Base-by-base conservation (phyloP, 1,140 invertebrate genomes). In the Glossosoma conforme region DNA sequence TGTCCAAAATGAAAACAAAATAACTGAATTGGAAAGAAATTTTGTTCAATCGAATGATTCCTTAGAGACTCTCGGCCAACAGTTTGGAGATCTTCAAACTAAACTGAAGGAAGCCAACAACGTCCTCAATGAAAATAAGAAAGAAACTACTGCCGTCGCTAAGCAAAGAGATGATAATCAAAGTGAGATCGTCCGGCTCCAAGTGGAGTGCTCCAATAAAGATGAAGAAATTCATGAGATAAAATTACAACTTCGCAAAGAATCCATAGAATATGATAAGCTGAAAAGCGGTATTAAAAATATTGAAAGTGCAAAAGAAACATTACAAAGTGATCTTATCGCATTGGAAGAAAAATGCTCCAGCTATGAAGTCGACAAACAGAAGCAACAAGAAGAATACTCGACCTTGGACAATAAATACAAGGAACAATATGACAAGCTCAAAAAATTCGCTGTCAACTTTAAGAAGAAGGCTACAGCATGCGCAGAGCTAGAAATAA, bases 401-500 rank as follows among this genome's bases (percentile, higher is more conserved):
- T 1, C 35, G 14, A 6, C 18, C 20, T 40, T 52, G 30, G 52
- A 47, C 37, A 44, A 36, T 30, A 58, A 54, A 15, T 47, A 21
- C 14, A 74, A 78, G 58, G 79, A 84, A 56, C 65, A 77, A 10
- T 61, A 82, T 18, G 84, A 87, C 42, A 88, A 87, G 66, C 77
- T 89, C 63, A 88, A 87, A 58, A 87, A 87, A 55, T 80, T 85
- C 56, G 85, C 85, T 2, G 71, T 81, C 0, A 86, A 80, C 60
- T 70, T 88, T 6, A 89, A 89, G 61, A 86, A 86, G 56, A 87
- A 87, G 62, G 69, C 76, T 0, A 56, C 70, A 14, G 67, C 79
- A 35, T 82, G 79, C 42, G 71, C 77, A 36, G 83, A 87, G 45
- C 64, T 87, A 14, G 82, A 87, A 68, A 61, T 66, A n/a, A 71